Conservation (phyloP, 2,888 invertebrate genomes). For the Latheticus oryzae region DNA sequence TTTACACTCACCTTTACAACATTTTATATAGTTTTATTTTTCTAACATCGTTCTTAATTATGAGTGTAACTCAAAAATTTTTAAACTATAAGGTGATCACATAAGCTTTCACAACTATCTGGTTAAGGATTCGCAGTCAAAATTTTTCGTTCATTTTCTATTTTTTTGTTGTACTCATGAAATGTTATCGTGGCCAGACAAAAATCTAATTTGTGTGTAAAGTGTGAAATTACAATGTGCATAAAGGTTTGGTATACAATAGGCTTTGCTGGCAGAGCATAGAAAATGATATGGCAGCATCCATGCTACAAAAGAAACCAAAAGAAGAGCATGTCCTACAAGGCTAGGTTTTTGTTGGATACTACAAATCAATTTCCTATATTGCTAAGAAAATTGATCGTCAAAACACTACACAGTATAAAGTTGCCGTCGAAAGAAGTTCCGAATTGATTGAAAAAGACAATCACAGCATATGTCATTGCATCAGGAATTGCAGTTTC, state of each 20-base stretch:
- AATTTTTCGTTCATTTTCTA: no score
- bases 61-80: no score
- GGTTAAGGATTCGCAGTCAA: no score
- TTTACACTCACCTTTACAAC: no score
- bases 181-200: no score
- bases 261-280: conserved; percentile 61
- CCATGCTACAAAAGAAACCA: conserved; percentile 37
- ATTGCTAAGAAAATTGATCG: not conserved
- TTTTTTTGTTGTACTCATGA: no score
- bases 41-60: no score
- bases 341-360: conserved; percentile 14
- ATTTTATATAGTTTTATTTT: no score
- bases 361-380: no score
- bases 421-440: conserved; percentile 15
- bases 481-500: conserved; percentile 60
- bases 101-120: no score
- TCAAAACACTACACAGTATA: conserved; percentile 5
- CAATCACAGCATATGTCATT: conserved; percentile 59
- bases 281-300: conserved; percentile 42
- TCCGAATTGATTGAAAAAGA: conserved; percentile 50
- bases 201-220: conserved; percentile 12
- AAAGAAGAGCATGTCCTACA: conserved; percentile 26
- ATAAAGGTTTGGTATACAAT: conserved; percentile 41
- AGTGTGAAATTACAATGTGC: conserved; percentile 27
- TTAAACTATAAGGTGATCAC: no score